phyloP scores from a whole-genome alignment of 2,797 vertebrate species.

The Decapterus maruadsi region DNA sequence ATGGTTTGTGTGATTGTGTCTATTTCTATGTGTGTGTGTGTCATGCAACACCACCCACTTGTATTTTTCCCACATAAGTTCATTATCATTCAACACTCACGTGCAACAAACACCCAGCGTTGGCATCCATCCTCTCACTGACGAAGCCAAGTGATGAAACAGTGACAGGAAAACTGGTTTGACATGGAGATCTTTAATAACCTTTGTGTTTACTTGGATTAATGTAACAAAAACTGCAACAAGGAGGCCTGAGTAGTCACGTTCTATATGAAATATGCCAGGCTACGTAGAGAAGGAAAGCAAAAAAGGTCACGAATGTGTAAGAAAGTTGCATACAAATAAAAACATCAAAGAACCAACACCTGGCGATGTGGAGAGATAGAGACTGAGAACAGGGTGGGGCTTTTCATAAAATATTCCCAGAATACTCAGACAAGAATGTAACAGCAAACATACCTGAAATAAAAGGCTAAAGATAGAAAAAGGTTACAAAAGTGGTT shows the following conservation, averaged over 20 bases:
- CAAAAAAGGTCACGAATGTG: background rate
- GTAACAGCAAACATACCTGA: background rate
- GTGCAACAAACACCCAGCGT: background rate
- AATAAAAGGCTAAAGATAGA: background rate
- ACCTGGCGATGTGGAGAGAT: background rate
- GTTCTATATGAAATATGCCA: background rate
- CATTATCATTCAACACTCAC: background rate
- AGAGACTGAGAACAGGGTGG: background rate
- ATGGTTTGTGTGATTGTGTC: too few relatives aligned
- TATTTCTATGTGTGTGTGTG: too few relatives aligned
- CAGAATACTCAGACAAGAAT: background rate
- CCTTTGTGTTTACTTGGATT: background rate
- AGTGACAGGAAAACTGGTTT: conserved; percentile 50
- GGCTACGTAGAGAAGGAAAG: background rate
- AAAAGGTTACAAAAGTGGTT: too few relatives aligned
- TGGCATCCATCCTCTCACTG: conserved; percentile 20
- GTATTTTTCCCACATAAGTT: background rate
- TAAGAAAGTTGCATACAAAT: too few relatives aligned
- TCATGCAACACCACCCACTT: too few relatives aligned
- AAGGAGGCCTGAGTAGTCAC: background rate
- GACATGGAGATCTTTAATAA: background rate
- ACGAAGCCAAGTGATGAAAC: conserved; percentile 1
- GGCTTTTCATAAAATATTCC: too few relatives aligned
- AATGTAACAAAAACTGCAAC: background rate
- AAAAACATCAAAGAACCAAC: background rate